phyloP scores from a whole-genome alignment of 2,797 vertebrate genomes.

The Myiotriccus ornatus region DNA sequence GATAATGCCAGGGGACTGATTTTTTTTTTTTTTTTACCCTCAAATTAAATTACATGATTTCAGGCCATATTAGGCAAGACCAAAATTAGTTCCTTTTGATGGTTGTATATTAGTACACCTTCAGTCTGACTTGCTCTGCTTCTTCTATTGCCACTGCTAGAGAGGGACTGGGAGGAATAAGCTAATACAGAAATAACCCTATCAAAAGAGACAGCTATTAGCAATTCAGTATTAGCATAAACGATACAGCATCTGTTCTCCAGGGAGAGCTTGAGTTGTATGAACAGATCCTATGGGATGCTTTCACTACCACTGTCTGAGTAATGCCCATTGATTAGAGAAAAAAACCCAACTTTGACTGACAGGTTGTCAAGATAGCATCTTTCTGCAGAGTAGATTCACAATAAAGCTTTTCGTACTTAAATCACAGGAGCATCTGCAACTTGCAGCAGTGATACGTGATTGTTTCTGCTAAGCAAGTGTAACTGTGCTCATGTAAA shows the following conservation, averaged over 20 bases:
- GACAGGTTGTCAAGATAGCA: background rate
- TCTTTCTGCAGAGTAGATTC: background rate
- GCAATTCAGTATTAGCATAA: background rate
- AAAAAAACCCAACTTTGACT: background rate
- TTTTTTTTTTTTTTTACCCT: fast-evolving
- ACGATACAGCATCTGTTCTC: background rate
- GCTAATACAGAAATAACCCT: background rate
- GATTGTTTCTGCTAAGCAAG: background rate
- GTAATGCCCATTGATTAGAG: background rate
- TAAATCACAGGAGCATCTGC: background rate
- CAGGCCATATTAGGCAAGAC: background rate
- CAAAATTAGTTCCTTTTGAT: background rate
- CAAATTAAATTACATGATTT: background rate
- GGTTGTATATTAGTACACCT: background rate
- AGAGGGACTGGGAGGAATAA: background rate
- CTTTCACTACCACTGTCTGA: background rate
- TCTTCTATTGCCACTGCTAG: background rate
- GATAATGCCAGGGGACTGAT: background rate
- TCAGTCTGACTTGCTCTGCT: background rate
- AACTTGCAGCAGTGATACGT: background rate
- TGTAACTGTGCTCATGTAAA: background rate
- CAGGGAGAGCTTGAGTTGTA: background rate
- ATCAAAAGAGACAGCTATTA: background rate
- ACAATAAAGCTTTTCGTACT: background rate
- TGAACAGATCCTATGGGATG: background rate